Percentiles rank a stretch among this genome's conserved stretches.
Conservation (phyloP, 2,888 invertebrate species). For the Hymenopus coronatus region DNA sequence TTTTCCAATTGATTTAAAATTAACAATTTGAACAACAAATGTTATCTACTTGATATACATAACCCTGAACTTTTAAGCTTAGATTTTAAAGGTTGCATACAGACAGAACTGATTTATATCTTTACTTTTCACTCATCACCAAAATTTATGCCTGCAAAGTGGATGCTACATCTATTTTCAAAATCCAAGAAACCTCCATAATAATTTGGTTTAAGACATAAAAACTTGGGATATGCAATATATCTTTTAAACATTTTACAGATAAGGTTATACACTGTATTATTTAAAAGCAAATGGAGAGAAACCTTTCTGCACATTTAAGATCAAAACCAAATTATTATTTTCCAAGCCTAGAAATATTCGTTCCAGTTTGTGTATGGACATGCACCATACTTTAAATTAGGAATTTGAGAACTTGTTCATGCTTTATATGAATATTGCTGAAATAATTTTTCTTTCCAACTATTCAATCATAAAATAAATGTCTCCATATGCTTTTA, state of each 20-base stretch:
- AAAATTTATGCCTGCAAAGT: constrained; percentile 22
- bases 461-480: not conserved
- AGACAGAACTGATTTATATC: constrained; percentile 16
- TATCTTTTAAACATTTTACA: constrained; percentile 26
- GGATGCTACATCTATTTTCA: constrained; percentile 23
- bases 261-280: constrained; percentile 29
- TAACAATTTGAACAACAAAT: constrained; percentile 3
- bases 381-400: not conserved
- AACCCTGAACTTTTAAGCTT: constrained; percentile 19
- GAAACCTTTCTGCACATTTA: not conserved
- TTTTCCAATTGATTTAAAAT: constrained; percentile 13
- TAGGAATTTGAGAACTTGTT: not conserved
- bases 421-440: constrained; percentile 3
- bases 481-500: constrained; percentile 33
- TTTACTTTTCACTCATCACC: constrained; percentile 24
- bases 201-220: constrained; percentile 23
- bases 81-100: constrained; percentile 20
- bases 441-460: not conserved
- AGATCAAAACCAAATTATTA: not conserved
- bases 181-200: constrained; percentile 27
- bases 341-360: not conserved
- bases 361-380: not conserved
- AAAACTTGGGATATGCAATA: constrained; percentile 22
- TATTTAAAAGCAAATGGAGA: constrained; percentile 32
- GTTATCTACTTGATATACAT: constrained; percentile 16